Conservation (phyloP, 2,797 vertebrate species). For the Crocodylus rhombifer region DNA sequence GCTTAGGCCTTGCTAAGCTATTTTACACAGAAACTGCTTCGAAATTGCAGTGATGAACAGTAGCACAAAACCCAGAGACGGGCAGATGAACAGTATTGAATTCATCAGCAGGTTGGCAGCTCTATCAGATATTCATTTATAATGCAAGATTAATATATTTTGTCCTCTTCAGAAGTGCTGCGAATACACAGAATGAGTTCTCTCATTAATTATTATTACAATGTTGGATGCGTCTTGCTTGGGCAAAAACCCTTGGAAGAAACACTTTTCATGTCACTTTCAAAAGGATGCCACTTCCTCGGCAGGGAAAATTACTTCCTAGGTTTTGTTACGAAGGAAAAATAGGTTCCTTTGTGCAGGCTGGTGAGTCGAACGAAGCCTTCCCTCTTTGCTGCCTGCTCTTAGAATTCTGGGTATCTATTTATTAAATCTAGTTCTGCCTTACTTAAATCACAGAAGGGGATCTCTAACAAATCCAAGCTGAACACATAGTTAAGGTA, state of each 20-base stretch:
- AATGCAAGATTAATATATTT: neutral
- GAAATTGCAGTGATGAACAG: accelerated
- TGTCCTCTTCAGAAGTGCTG: neutral
- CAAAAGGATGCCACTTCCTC: neutral
- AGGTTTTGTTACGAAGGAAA: constrained; percentile 24
- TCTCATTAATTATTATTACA: neutral
- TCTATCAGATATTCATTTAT: neutral
- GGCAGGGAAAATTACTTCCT: constrained; percentile 49
- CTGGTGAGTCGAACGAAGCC: neutral
- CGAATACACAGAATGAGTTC: neutral
- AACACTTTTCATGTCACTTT: neutral
- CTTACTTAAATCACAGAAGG: neutral
- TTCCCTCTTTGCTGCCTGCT: neutral
- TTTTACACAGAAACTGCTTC: neutral
- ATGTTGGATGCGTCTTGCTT: neutral
- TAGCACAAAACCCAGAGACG: neutral
- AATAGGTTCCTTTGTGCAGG: neutral
- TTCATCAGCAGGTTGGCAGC: neutral
- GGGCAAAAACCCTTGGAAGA: constrained; percentile 24
- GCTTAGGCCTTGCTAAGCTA: neutral
- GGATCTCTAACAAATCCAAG: neutral
- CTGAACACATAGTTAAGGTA: neutral
- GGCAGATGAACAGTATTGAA: neutral
- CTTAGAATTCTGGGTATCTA: neutral
- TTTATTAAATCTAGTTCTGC: constrained; percentile 3